phyloP scores from a whole-genome alignment of 1,140 invertebrate species.

The Luehdorfia chinensis region DNA sequence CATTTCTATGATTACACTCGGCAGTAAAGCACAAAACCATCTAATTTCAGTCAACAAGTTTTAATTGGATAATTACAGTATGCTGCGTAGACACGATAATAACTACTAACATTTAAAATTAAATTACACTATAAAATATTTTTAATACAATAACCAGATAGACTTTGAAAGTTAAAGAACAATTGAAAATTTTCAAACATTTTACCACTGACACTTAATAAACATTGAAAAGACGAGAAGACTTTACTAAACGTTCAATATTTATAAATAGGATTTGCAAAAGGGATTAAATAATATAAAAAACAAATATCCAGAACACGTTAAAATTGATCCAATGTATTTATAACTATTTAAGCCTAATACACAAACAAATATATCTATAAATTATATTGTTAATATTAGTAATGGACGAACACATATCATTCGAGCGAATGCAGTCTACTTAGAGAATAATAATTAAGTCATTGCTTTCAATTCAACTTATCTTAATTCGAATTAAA shows the following conservation, averaged over 20 bases:
- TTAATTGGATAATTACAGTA: slow-evolving; percentile 47
- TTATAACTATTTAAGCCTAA: slow-evolving; percentile 46
- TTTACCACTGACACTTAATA: slow-evolving; percentile 9
- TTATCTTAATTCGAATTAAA: slow-evolving; percentile 46
- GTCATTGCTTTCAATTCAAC: slow-evolving; percentile 60
- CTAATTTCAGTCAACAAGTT: slow-evolving; percentile 57
- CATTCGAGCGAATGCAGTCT: slow-evolving; percentile 74
- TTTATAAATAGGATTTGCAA: slow-evolving; percentile 1
- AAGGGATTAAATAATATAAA: slow-evolving; percentile 1
- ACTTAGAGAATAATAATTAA: slow-evolving; percentile 56
- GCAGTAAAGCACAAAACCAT: slow-evolving; percentile 35
- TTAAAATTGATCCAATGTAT: slow-evolving; percentile 28
- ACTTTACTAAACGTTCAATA: neutral
- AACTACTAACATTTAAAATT: slow-evolving; percentile 44
- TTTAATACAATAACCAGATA: slow-evolving; percentile 65
- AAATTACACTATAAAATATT: slow-evolving; percentile 61
- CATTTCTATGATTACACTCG: slow-evolving; percentile 27
- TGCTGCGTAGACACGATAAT: slow-evolving; percentile 40
- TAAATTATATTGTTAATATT: slow-evolving; percentile 63
- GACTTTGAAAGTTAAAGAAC: slow-evolving; percentile 68
- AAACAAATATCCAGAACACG: slow-evolving; percentile 16
- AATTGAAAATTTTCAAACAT: slow-evolving; percentile 36
- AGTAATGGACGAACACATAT: slow-evolving; percentile 74
- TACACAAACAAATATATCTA: slow-evolving; percentile 61
- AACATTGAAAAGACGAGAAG: slow-evolving; percentile 5